These are phyloP conservation scores for Noctuana brunneofusca DNA, from an alignment of 2,888 invertebrate species.

Conservation along the genomic window DNA sequence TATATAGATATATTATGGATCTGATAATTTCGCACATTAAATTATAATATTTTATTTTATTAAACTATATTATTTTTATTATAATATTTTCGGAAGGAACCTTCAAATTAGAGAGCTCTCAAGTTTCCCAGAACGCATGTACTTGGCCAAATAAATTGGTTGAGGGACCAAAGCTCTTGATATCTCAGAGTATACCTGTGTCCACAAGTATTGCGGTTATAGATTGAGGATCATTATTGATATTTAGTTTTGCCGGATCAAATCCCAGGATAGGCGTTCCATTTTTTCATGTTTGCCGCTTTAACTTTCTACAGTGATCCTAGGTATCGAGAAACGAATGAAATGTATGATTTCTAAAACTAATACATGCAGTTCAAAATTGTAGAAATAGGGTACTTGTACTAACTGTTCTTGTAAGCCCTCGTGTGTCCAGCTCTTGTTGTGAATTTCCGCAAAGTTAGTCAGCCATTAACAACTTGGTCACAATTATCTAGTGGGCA, in stretches of 20 bases:
- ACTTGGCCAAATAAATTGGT: slow-evolving; percentile 1
- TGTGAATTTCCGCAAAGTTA: slow-evolving; percentile 14
- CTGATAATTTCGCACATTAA: too few relatives aligned
- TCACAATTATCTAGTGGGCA: slow-evolving; percentile 27
- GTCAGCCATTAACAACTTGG: slow-evolving; percentile 23
- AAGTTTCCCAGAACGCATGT: not conserved
- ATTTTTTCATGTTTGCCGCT: too few relatives aligned
- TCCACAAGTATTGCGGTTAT: not conserved
- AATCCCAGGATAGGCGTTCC: too few relatives aligned
- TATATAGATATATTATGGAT: too few relatives aligned
- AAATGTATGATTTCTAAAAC: too few relatives aligned
- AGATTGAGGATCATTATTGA: not conserved
- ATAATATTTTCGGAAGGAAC: not conserved
- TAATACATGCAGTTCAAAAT: too few relatives aligned
- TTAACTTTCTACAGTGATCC: too few relatives aligned
- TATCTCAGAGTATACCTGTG: not conserved
- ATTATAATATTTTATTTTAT: too few relatives aligned
- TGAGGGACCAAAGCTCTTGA: not conserved
- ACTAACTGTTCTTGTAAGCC: not conserved
- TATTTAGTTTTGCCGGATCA: not conserved
- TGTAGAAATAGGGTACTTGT: too few relatives aligned
- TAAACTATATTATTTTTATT: too few relatives aligned
- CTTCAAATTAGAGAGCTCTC: not conserved
- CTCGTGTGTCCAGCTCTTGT: not conserved
- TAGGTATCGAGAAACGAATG: too few relatives aligned